These are phyloP conservation scores for Mustela nigripes DNA, from an alignment of 2,113 vertebrate species.

Conservation along the genomic window DNA sequence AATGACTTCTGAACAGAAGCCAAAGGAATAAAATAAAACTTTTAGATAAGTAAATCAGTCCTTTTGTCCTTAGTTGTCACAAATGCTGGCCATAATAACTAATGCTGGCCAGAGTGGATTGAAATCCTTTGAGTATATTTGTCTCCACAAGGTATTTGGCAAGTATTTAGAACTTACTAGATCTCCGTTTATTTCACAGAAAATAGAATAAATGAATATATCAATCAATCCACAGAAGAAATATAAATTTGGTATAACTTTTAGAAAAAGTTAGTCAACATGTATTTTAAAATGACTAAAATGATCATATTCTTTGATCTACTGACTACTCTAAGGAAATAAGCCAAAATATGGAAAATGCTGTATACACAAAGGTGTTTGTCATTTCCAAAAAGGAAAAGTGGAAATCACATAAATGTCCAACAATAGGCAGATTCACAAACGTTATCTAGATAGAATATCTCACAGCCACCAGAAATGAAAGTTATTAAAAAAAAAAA, in stretches of 20 bases:
- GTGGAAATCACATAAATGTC: constrained; percentile 13
- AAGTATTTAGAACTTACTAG: not conserved
- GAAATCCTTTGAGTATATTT: not conserved
- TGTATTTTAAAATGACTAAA: constrained; percentile 33
- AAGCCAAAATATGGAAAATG: not conserved
- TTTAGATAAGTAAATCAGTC: not conserved
- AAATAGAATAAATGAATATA: not conserved
- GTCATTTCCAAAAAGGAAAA: constrained; percentile 32
- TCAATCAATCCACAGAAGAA: not conserved
- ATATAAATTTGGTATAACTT: not conserved
- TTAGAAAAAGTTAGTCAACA: not conserved
- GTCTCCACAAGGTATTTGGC: not conserved
- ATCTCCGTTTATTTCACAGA: not conserved
- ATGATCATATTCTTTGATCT: not conserved
- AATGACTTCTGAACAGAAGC: not conserved
- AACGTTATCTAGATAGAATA: not conserved
- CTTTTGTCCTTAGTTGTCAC: not conserved
- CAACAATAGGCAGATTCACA: not conserved
- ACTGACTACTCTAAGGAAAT: not conserved
- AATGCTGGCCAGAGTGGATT: not conserved
- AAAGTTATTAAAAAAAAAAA: not conserved
- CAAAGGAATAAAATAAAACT: constrained; percentile 25
- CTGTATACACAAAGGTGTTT: not conserved
- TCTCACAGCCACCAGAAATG: constrained; percentile 7
- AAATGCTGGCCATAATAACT: not conserved